These are phyloP conservation scores for Pavo muticus DNA, from an alignment of 2,113 vertebrate genomes.

Conservation along the genomic window DNA sequence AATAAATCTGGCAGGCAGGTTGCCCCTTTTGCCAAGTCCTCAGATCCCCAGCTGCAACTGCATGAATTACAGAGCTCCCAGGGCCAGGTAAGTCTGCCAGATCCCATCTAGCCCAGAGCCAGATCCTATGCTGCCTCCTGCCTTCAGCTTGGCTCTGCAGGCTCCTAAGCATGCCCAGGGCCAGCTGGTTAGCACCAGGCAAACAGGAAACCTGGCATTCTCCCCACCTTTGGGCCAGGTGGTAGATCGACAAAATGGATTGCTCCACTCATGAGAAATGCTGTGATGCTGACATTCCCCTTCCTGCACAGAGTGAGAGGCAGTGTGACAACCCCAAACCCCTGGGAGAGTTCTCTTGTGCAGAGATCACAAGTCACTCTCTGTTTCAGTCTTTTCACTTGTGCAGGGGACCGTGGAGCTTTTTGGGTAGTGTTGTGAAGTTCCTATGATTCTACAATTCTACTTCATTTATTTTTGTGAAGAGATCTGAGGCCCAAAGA, in stretches of 20 bases:
- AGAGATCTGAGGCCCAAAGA: not conserved
- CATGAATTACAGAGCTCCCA: conserved; percentile 10
- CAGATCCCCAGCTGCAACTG: conserved; percentile 46
- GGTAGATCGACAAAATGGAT: conserved; percentile 54
- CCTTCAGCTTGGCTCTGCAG: conserved; percentile 41
- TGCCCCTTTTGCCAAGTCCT: conserved; percentile 36
- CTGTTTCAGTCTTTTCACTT: not conserved
- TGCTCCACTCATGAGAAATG: conserved; percentile 55
- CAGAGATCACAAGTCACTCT: fast-evolving
- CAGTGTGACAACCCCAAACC: not conserved
- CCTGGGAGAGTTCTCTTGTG: fast-evolving
- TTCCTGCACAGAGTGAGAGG: not conserved
- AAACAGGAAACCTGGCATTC: conserved; percentile 54
- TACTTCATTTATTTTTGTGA: not conserved
- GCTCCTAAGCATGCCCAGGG: not conserved
- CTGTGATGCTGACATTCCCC: not conserved
- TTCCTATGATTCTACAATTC: no score
- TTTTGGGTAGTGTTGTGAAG: not conserved
- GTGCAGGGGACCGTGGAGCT: fast-evolving
- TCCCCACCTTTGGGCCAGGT: conserved; percentile 40
- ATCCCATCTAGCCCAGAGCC: not conserved
- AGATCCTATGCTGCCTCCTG: conserved; percentile 1
- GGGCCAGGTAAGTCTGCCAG: not conserved
- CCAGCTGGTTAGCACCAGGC: conserved; percentile 70
- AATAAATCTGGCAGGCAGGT: conserved; percentile 56